These are phyloP conservation scores for Ectemnius cavifrons DNA, from an alignment of 2,888 invertebrate genomes.

Conservation along the genomic window DNA sequence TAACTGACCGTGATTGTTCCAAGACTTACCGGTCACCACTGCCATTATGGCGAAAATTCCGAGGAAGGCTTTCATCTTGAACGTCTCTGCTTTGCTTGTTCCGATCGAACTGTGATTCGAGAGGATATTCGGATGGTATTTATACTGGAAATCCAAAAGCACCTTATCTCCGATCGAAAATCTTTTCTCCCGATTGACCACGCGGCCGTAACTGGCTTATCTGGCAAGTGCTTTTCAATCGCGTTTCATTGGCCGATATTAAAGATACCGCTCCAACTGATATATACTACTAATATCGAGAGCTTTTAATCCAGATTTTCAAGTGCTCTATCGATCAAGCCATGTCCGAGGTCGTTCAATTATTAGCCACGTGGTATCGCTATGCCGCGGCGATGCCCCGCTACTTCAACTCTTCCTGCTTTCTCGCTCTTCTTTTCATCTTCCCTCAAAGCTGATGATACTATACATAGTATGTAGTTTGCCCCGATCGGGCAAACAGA, in stretches of 20 bases:
- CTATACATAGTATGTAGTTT: too few species aligned
- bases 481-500: too few species aligned
- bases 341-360: not conserved
- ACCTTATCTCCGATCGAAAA: constrained; percentile 22
- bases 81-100: not conserved
- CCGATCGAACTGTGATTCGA: constrained; percentile 6
- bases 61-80: constrained; percentile 21
- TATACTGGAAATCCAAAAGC: constrained; percentile 26
- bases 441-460: not conserved
- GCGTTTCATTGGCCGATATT: constrained; percentile 24
- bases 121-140: constrained; percentile 12
- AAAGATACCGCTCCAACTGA: not conserved
- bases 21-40: constrained; percentile 34
- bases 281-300: constrained; percentile 23
- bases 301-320: constrained; percentile 33
- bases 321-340: constrained; percentile 34
- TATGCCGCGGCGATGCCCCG: not conserved
- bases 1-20: too few species aligned
- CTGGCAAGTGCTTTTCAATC: constrained; percentile 14
- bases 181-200: constrained; percentile 9
- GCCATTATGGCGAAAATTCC: constrained; percentile 30
- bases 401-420: not conserved
- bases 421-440: not conserved
- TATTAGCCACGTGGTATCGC: constrained; percentile 26
- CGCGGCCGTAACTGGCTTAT: not conserved